Evolutionary conservation across 1,140 invertebrate species (phyloP), one percentile per base, ranked within the genome.

Genomic region (Cardiocondyla obscurior): DNA sequence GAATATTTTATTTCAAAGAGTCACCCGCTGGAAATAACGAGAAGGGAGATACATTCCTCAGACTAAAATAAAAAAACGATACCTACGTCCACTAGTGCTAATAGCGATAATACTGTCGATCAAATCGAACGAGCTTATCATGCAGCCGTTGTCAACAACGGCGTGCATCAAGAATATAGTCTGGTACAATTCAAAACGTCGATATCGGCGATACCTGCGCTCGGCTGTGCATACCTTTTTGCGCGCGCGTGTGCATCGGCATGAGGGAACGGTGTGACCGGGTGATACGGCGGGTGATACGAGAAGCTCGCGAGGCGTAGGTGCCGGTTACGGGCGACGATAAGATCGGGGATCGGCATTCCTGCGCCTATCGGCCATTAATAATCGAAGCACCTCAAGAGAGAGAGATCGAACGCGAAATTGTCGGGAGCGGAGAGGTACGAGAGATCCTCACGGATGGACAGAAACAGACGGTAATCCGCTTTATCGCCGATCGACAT

Each of bases 221-320:
- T 33, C 22, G 69, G 51, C 25, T 39, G 58, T n/a, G 55, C 42
- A 51, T 82, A 73, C 46, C 30, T 82, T 55, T 46, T 76, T 39
- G 16, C 44, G 53, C 39, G 22, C 69, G 42, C 58, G 77, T 51
- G 57, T 46, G 42, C 57, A 72, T 12, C 74, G 22, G 19, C 19
- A 46, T 28, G n/a, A 42, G 70, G 49, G 65, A 58, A 79, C 44
- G 28, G 55, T 72, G 79, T 82, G 79, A 81, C 65, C 79, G 36
- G 72, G 85, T 88, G 89, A 90, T 84, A 83, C 46, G 81, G 62
- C 87, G 70, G n/a, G n/a, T 67, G 85, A 87, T 87, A 89, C 65
- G 70, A 88, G 84, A 76, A 89, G 88, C 88, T 90, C 69, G 85
- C 79, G 84, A 82, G 76, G 85, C 84, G 89, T 90, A 85, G 89